A percentile compares a stretch with the other conserved stretches of the same genome.
These are phyloP conservation scores for Apodemus agrarius DNA, from an alignment of 2,797 vertebrate genomes.

Conservation along the genomic window DNA sequence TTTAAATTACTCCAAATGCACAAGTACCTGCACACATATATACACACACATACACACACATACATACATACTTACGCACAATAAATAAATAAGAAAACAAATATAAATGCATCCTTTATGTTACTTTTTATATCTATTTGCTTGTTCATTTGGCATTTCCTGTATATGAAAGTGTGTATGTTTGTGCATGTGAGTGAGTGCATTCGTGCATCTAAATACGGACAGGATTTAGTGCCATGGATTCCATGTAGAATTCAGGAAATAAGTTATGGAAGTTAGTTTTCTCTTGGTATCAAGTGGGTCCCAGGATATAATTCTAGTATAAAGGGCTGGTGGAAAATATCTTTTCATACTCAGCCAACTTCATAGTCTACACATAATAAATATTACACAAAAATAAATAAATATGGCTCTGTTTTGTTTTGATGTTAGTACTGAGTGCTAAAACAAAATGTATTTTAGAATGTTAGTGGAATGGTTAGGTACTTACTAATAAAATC, in stretches of 20 bases:
- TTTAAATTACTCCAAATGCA: background rate
- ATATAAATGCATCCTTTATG: background rate
- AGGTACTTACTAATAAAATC: background rate
- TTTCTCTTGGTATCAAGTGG: background rate
- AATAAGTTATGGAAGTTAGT: background rate
- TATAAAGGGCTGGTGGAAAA: background rate
- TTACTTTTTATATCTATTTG: background rate
- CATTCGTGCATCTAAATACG: background rate
- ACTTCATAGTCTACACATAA: background rate
- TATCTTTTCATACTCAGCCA: background rate
- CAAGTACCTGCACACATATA: too few relatives aligned
- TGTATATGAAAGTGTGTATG: background rate
- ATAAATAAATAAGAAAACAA: background rate
- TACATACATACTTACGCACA: background rate
- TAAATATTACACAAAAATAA: background rate
- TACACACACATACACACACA: too few relatives aligned
- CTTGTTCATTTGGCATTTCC: background rate
- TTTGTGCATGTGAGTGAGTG: background rate
- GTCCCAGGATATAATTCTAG: background rate
- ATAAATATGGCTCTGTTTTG: background rate
- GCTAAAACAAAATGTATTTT: conserved; percentile 18
- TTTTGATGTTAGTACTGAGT: background rate
- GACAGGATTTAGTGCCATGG: background rate
- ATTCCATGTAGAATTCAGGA: background rate
- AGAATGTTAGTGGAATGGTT: background rate